Percentiles rank a stretch among this genome's conserved stretches.
Conservation (phyloP, 1,140 invertebrate genomes). For the Drosophila fuyamai region DNA sequence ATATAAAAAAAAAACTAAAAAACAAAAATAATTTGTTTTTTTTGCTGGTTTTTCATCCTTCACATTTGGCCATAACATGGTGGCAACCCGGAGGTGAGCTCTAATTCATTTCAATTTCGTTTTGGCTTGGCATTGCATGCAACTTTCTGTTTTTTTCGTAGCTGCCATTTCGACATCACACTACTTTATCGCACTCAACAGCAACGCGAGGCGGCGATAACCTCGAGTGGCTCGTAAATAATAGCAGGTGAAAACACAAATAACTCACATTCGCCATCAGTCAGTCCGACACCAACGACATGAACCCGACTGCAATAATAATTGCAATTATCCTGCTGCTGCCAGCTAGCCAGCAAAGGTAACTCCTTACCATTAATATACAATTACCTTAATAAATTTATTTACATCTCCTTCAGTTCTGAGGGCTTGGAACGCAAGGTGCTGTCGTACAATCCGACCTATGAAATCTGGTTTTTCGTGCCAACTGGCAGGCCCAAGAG, state of each 20-base stretch:
- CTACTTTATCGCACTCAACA: slow-evolving; percentile 34
- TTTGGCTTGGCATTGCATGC: slow-evolving; percentile 48
- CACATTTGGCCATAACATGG: slow-evolving; percentile 20
- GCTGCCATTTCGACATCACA: slow-evolving; percentile 36
- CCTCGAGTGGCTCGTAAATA: slow-evolving; percentile 51
- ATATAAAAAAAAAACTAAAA: background rate
- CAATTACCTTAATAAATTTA: slow-evolving; percentile 5
- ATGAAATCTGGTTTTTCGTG: slow-evolving; percentile 60
- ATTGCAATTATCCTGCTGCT: slow-evolving; percentile 38
- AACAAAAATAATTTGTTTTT: background rate
- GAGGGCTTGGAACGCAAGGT: background rate
- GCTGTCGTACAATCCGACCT: slow-evolving; percentile 61
- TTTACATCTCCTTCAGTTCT: slow-evolving; percentile 1
- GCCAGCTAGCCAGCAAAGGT: slow-evolving; percentile 26
- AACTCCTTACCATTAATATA: background rate
- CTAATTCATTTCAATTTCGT: slow-evolving; percentile 18
- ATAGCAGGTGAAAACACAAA: slow-evolving; percentile 25
- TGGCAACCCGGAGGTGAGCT: slow-evolving; percentile 4
- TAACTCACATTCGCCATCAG: slow-evolving; percentile 43
- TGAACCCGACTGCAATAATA: slow-evolving; percentile 27
- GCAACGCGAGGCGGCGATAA: slow-evolving; percentile 3
- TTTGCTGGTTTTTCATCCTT: slow-evolving; percentile 10
- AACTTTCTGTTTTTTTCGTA: slow-evolving; percentile 8
- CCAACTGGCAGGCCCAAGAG: slow-evolving; percentile 38
- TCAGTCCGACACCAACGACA: slow-evolving; percentile 43